Evolutionary conservation across 1,140 invertebrate genomes (phyloP).

Genomic region (Leucophenga varia): DNA sequence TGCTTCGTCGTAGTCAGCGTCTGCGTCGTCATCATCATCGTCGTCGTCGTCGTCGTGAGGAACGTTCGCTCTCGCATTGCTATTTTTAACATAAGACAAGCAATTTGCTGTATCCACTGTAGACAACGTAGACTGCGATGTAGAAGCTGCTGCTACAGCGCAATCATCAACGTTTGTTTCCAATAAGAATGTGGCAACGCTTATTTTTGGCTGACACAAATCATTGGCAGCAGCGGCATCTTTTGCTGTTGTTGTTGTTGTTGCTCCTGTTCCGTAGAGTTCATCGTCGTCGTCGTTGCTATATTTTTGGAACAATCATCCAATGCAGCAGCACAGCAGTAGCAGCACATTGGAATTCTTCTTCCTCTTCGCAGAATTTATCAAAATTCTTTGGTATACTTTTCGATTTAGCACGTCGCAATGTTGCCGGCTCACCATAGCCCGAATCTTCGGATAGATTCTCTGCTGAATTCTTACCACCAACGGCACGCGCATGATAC

Average conservation of each 20-base stretch:
- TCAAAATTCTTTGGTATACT: conserved; percentile 58
- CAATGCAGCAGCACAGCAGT: conserved; percentile 7
- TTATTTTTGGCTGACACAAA: conserved; percentile 52
- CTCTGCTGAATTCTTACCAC: conserved; percentile 66
- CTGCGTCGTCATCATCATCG: background rate
- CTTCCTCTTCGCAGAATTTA: conserved; percentile 51
- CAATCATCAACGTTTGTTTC: conserved; percentile 8
- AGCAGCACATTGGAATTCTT: conserved; percentile 15
- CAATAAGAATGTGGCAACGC: conserved; percentile 17
- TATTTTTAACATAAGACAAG: conserved; percentile 1
- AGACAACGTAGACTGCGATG: background rate
- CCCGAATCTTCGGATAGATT: conserved; percentile 76
- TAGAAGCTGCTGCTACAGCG: conserved; percentile 1
- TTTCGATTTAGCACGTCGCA: conserved; percentile 53
- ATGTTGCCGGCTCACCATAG: conserved; percentile 65
- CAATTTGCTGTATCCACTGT: conserved; percentile 1
- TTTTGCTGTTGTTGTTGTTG: background rate
- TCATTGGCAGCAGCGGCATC: conserved; percentile 20
- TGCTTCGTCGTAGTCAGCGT: background rate
- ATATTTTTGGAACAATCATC: background rate
- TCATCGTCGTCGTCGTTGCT: conserved; percentile 9
- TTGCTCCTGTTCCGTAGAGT: too few relatives aligned
- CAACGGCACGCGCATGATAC: conserved; percentile 30
- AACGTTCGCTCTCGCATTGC: too few relatives aligned
- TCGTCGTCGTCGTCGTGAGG: conserved; percentile 1